phyloP scores from a whole-genome alignment of 2,113 vertebrate species.

The Mesocricetus auratus region DNA sequence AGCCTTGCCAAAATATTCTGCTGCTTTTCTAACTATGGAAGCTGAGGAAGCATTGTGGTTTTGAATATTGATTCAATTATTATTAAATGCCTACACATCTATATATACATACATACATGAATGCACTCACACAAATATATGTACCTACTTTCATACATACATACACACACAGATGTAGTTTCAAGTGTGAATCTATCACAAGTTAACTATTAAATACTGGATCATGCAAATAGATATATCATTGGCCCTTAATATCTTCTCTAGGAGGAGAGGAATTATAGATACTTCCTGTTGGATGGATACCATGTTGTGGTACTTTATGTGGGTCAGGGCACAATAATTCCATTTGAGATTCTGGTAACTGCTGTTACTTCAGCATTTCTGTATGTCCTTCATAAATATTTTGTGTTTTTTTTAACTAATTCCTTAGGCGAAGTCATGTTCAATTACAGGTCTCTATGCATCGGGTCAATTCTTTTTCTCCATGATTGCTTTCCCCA shows the following conservation, averaged over 20 bases:
- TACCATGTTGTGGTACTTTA: background rate
- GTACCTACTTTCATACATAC: background rate
- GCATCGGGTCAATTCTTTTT: background rate
- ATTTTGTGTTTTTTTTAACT: background rate
- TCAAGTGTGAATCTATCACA: background rate
- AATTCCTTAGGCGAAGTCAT: background rate
- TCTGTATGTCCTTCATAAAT: background rate
- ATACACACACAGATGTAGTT: background rate
- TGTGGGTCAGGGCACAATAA: background rate
- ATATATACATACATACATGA: background rate
- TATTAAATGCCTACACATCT: background rate
- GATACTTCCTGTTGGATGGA: background rate
- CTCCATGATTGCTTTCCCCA: background rate
- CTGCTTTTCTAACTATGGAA: background rate
- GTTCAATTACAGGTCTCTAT: background rate
- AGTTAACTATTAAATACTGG: background rate
- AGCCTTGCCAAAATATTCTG: background rate
- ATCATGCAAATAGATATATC: background rate
- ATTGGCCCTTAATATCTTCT: background rate
- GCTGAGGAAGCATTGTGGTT: background rate
- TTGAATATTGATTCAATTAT: background rate
- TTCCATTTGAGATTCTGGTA: background rate
- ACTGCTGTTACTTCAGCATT: background rate
- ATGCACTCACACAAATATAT: background rate
- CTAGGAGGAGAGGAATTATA: background rate